Percentiles rank a stretch among this genome's conserved stretches.
Conservation (phyloP, 1,140 invertebrate genomes). For the Reticulitermes speratus region DNA sequence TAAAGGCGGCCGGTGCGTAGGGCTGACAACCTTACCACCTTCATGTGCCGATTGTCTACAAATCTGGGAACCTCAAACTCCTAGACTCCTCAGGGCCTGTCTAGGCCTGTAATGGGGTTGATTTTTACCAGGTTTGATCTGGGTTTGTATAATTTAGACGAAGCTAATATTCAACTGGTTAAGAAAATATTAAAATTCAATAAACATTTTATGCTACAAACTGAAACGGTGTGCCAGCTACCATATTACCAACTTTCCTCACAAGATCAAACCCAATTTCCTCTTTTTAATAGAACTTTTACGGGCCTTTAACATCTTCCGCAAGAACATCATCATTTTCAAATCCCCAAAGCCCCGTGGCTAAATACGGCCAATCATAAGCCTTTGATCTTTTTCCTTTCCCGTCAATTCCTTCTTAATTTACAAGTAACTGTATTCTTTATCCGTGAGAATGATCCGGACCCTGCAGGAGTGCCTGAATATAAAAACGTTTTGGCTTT, state of each 20-base stretch:
- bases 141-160: too few species aligned
- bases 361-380: background rate
- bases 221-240: background rate
- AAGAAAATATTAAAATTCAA: too few species aligned
- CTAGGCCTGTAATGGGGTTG: too few species aligned
- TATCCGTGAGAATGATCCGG: background rate
- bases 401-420: background rate
- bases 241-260: background rate
- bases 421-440: constrained; percentile 1
- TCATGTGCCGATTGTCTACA: too few species aligned
- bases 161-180: too few species aligned
- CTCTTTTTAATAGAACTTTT: background rate
- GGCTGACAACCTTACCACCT: too few species aligned
- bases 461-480: background rate
- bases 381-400: background rate
- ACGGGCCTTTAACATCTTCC: background rate
- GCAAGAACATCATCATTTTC: background rate
- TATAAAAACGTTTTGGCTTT: too few species aligned
- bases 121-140: too few species aligned
- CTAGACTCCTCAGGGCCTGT: too few species aligned
- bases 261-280: background rate
- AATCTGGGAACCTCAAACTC: too few species aligned
- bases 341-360: background rate
- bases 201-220: too few species aligned
- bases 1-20: too few species aligned